A percentile compares a stretch with the other conserved stretches of the same genome.
phyloP scores from a whole-genome alignment of 1,140 invertebrate species.

The Drosophila takahashii region DNA sequence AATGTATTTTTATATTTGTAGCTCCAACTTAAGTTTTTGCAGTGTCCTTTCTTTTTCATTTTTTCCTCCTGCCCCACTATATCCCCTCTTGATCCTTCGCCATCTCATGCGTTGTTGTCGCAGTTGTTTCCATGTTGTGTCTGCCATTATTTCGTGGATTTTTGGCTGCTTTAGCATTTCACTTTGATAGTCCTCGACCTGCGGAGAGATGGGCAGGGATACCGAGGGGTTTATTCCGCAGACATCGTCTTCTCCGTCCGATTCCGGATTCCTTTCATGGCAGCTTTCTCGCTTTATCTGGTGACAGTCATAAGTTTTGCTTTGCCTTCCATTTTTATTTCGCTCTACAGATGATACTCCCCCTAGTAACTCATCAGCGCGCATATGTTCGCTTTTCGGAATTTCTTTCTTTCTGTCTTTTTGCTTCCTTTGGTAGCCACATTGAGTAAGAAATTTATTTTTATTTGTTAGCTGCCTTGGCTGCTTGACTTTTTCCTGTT shows the following conservation, averaged over 20 bases:
- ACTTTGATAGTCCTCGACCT: slow-evolving; percentile 73
- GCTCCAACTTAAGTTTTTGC: too few relatives aligned
- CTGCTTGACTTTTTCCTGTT: slow-evolving; percentile 74
- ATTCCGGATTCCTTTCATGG: slow-evolving; percentile 30
- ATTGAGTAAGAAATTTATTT: slow-evolving; percentile 72
- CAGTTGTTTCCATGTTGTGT: slow-evolving; percentile 81
- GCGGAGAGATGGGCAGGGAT: not conserved
- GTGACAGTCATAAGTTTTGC: slow-evolving; percentile 82
- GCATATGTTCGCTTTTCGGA: slow-evolving; percentile 65
- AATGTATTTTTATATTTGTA: too few relatives aligned
- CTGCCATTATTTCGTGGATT: slow-evolving; percentile 82
- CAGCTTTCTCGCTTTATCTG: slow-evolving; percentile 78
- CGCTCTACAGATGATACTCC: slow-evolving; percentile 60
- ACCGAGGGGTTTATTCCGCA: slow-evolving; percentile 1
- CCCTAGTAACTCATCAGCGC: slow-evolving; percentile 75
- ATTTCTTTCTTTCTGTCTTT: slow-evolving; percentile 6
- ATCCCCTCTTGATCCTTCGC: slow-evolving; percentile 13
- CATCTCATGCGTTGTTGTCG: slow-evolving; percentile 65
- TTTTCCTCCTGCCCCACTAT: not conserved
- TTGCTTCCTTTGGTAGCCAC: slow-evolving; percentile 2
- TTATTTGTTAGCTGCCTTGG: slow-evolving; percentile 76
- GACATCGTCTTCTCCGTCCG: not conserved
- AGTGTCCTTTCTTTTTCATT: slow-evolving; percentile 1
- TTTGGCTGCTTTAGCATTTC: slow-evolving; percentile 83
- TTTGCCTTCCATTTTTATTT: slow-evolving; percentile 82